Base-by-base conservation (phyloP, 2,113 vertebrate genomes). In the Syngnathus typhle region DNA sequence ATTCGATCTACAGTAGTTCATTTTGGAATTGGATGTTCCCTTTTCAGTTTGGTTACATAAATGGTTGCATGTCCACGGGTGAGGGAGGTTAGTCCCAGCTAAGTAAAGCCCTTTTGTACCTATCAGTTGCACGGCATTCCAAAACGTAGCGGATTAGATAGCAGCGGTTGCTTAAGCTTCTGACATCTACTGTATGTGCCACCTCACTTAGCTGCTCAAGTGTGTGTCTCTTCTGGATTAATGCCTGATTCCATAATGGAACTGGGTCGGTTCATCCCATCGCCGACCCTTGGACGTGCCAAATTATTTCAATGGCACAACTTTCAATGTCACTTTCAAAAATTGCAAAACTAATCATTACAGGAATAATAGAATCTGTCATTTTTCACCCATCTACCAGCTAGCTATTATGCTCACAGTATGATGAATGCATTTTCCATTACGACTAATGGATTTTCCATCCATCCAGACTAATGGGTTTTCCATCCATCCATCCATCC, bases 131-230 rank as follows among this genome's bases (percentile, higher is more conserved):
- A 82, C 62, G 77, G 64, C 77, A 38, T 19, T 79, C 19, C 51
- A 64, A 78, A 82, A 60, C 15, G 23, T 47, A 19, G 8, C 61
- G 71, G 84, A 87, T 89, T 88, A 86, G 82, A 80, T 63, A 76
- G 60, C 70, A 59, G 16, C 43, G 36, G 62, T 58, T 66, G n/a
- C 65, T 64, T 78, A 79, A 81, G 71, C 78, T 78, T 13, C 21
- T 18, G 49, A 51, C 32, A 19, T 37, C 27, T 46, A 23, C 41
- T 44, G n/a, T 44, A 12, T 23, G 16, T 15, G 8, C n/a, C 37
- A 62, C 6, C 49, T 52, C 12, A 11, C 60, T 36, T 37, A 21
- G 6, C 56, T 62, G 54, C 27, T 47, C 23, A 21, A 51, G 11
- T 51, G 39, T 67, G 54, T 64, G 67, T 65, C 60, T 70, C 54